A percentile compares a stretch with the other conserved stretches of the same genome.
phyloP scores from a whole-genome alignment of 2,888 invertebrate species.

The Epicampocera succincta region DNA sequence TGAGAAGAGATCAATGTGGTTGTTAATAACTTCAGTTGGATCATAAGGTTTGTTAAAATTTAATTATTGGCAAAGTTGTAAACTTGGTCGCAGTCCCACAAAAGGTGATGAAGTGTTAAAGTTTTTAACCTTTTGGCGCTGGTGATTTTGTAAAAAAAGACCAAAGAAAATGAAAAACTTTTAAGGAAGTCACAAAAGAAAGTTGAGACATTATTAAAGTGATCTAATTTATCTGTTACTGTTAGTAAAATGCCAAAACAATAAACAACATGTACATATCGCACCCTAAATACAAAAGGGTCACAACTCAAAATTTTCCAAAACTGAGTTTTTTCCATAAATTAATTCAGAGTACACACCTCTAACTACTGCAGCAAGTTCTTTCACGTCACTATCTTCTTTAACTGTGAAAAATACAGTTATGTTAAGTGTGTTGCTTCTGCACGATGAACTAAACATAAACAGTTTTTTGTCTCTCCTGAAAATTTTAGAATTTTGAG shows the following conservation, averaged over 20 bases:
- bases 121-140: slow-evolving; percentile 17
- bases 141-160: slow-evolving; percentile 9
- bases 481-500: no score
- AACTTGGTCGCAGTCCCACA: slow-evolving; percentile 5
- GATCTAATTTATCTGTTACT: slow-evolving; percentile 49
- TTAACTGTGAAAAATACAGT: no score
- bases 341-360: no score
- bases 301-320: no score
- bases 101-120: slow-evolving; percentile 60
- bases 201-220: slow-evolving; percentile 60
- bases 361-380: no score
- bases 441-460: no score
- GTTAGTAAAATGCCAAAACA: neutral
- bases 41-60: slow-evolving; percentile 14
- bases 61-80: slow-evolving; percentile 16
- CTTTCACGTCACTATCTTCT: no score
- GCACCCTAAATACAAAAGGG: no score
- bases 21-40: slow-evolving; percentile 14
- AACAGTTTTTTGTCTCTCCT: no score
- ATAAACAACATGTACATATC: no score
- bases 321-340: no score
- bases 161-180: slow-evolving; percentile 12
- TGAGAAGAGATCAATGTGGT: slow-evolving; percentile 22
- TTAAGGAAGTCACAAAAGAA: slow-evolving; percentile 59
- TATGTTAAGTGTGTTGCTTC: no score